Evolutionary conservation across 2,888 invertebrate genomes (phyloP).

Genomic region (Mythimna impura): DNA sequence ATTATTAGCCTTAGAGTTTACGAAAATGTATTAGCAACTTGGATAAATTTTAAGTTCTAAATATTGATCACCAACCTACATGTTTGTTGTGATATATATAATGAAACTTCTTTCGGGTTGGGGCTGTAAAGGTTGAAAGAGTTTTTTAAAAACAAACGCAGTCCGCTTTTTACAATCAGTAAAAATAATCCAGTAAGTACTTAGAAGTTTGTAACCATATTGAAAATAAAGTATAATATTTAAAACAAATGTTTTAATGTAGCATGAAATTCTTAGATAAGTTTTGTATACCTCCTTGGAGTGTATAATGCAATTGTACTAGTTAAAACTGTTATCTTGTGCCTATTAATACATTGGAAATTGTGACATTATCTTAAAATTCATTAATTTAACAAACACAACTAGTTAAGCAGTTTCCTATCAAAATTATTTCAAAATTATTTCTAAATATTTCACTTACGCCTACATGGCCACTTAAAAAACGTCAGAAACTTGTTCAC

Average conservation of each 20-base stretch:
- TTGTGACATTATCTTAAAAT: neutral
- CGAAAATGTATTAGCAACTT: neutral
- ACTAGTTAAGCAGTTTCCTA: too few species aligned
- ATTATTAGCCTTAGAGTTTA: neutral
- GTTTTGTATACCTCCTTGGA: neutral
- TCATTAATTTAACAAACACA: neutral
- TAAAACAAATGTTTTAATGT: neutral
- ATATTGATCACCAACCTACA: constrained; percentile 11
- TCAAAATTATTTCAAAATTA: too few species aligned
- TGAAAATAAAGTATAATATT: neutral
- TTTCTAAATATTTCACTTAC: too few species aligned
- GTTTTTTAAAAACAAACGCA: neutral
- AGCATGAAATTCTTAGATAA: too few species aligned
- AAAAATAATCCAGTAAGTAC: neutral
- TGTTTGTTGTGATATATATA: constrained; percentile 11
- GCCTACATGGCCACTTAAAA: too few species aligned
- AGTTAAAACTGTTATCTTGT: constrained; percentile 8
- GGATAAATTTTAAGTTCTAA: neutral
- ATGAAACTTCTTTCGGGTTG: neutral
- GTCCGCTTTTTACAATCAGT: neutral
- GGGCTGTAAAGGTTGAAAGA: neutral
- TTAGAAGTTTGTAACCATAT: neutral
- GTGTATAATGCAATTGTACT: neutral
- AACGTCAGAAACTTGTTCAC: too few species aligned
- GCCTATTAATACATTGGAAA: constrained; percentile 7